Evolutionary conservation across 23 tunicate genomes (phyloP), one percentile per base, ranked within the genome.

Genomic region (Trididemnum nubilum): DNA sequence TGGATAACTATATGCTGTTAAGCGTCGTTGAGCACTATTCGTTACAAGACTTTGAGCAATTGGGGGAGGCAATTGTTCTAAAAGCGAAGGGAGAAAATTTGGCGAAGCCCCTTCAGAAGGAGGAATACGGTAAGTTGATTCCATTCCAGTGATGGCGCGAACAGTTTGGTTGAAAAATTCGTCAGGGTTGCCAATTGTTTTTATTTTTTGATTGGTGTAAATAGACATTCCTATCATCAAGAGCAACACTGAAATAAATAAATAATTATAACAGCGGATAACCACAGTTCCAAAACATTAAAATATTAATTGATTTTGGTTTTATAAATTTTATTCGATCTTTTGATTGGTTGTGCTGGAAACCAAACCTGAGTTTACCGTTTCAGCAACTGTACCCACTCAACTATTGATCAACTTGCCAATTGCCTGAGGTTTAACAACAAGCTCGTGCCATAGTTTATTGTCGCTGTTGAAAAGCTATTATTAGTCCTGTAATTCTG

Each of bases 181-280:
- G 2, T 23, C 24, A 5, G 67, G 64, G 35, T 77, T 77, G 31
- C 69, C 69, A 57, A 77, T 77, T 30, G 82, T 25, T 33, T 51
- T 50, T 12, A 77, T 25, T 54, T 77, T 77, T 24, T 24, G 37
- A 27, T 77, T 54, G 9, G 82, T 77, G 36, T 52, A 77, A 7
- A 77, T 50, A 24, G 82, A 26, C 7, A 77, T 21, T 18, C 69
- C 82, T 51, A 26, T 25, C 32, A 77, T 9, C 24, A 50, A 2
- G 15, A 77, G 69, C 18, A 5, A 27, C 3, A 52, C 82, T 77
- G 82, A 50, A 77, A 39, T 5, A 24, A 73, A 7, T 23, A 73
- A 44, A 9, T 44, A 15, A 9, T 44, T 44, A 7, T 7, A 15
- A 44, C 15, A 7, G 54, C 54, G 54, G n/a, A n/a, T n/a, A n/a